phyloP scores from a whole-genome alignment of 1,140 invertebrate genomes.

The Drosophila tropicalis region DNA sequence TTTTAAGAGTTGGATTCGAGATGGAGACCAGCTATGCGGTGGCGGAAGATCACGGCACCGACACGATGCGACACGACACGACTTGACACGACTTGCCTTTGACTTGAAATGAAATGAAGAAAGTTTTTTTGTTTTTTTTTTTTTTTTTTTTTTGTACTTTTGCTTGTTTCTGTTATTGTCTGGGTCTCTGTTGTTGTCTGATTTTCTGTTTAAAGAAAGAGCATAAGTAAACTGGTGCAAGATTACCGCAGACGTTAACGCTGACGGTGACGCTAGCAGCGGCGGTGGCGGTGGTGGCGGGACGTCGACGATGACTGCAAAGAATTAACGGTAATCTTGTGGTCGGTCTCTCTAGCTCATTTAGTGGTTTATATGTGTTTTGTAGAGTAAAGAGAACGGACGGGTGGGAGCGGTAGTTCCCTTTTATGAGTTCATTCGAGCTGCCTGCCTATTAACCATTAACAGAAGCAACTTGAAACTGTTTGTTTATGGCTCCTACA shows the following conservation, averaged over 20 bases:
- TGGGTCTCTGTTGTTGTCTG: conserved; percentile 18
- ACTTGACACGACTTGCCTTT: conserved; percentile 43
- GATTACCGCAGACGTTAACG: conserved; percentile 43
- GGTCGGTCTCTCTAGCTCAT: conserved; percentile 44
- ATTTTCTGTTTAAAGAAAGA: conserved; percentile 40
- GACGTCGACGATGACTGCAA: conserved; percentile 33
- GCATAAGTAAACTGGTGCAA: conserved; percentile 41
- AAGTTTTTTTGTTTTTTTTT: conserved; percentile 54
- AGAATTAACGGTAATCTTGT: conserved; percentile 69
- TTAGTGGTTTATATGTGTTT: conserved; percentile 23
- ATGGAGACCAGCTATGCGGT: conserved; percentile 59
- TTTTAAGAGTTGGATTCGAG: conserved; percentile 38
- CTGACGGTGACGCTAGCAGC: conserved; percentile 9
- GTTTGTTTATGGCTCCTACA: conserved; percentile 22
- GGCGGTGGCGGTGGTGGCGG: conserved; percentile 1
- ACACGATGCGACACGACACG: conserved; percentile 36
- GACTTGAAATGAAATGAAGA: conserved; percentile 48
- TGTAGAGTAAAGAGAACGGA: neutral
- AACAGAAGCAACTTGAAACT: conserved; percentile 27
- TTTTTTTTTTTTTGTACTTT: conserved; percentile 7
- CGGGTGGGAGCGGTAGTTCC: conserved; percentile 25
- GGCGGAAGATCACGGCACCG: conserved; percentile 54
- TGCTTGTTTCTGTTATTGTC: conserved; percentile 9
- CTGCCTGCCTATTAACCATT: conserved; percentile 63
- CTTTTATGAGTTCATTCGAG: conserved; percentile 77